Conservation (phyloP, 30 jellyfish, hydroid and myxozoan genomes). For the Nemopilema nomurai region DNA sequence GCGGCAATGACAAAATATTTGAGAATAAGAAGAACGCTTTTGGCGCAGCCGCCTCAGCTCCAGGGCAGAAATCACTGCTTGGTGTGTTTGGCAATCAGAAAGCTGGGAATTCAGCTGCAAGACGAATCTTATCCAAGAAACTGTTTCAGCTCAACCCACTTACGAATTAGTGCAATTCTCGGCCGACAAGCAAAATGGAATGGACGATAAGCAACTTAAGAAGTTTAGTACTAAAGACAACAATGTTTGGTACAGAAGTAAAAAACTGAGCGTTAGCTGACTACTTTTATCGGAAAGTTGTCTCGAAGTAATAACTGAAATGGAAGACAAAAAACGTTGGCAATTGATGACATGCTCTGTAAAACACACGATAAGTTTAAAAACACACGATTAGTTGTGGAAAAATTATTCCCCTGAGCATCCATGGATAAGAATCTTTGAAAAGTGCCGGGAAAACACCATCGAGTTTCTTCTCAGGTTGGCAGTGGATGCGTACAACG, state of each 20-base stretch:
- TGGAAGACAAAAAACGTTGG: slow-evolving; percentile 46
- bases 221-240: too few species aligned
- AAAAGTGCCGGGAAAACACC: too few species aligned
- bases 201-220: not conserved
- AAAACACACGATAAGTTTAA: slow-evolving; percentile 6
- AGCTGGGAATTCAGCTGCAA: too few species aligned
- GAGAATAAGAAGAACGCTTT: slow-evolving; percentile 33
- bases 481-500: slow-evolving; percentile 39
- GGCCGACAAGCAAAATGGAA: not conserved
- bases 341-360: slow-evolving; percentile 44
- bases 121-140: too few species aligned
- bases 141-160: too few species aligned
- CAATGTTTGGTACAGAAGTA: slow-evolving; percentile 23
- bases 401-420: slow-evolving; percentile 24
- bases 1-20: not conserved
- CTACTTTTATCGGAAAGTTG: slow-evolving; percentile 43
- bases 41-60: slow-evolving; percentile 43
- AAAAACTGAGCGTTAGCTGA: slow-evolving; percentile 34
- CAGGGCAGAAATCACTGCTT: slow-evolving; percentile 40
- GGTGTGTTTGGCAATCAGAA: slow-evolving; percentile 39
- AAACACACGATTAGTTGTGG: too few species aligned
- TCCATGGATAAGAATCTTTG: slow-evolving; percentile 45
- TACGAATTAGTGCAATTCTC: too few species aligned
- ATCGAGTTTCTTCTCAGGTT: slow-evolving; percentile 11
- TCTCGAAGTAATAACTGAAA: slow-evolving; percentile 36